phyloP scores from a whole-genome alignment of 2,888 invertebrate species.

The Papilio elwesi region DNA sequence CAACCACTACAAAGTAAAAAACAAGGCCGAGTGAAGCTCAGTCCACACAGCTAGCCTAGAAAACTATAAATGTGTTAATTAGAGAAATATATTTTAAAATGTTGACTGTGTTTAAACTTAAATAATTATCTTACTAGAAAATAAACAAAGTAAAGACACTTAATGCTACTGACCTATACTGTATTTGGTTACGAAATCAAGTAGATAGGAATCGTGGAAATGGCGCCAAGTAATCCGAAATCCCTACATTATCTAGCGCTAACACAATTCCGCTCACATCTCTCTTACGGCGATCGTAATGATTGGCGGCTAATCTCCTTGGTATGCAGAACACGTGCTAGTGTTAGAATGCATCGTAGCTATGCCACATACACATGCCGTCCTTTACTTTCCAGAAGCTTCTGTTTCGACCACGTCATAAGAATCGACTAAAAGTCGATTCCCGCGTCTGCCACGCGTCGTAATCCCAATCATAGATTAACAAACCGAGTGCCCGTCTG shows the following conservation, averaged over 20 bases:
- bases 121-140: not conserved
- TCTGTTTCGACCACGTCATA: conserved; percentile 49
- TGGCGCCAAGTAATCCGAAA: conserved; percentile 67
- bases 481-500: conserved; percentile 61
- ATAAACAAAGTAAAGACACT: not conserved
- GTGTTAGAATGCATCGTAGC: conserved; percentile 68
- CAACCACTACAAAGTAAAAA: no score
- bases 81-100: no score
- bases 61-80: no score
- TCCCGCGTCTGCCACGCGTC: conserved; percentile 23
- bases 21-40: no score
- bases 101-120: no score
- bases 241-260: conserved; percentile 68
- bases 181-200: conserved; percentile 49
- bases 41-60: no score
- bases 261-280: conserved; percentile 78
- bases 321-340: conserved; percentile 70
- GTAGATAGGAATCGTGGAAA: conserved; percentile 55
- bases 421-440: conserved; percentile 1
- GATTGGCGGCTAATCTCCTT: conserved; percentile 78
- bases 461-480: conserved; percentile 60
- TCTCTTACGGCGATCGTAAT: conserved; percentile 78
- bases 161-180: not conserved
- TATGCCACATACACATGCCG: conserved; percentile 58
- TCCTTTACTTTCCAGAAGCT: conserved; percentile 69